phyloP scores from a whole-genome alignment of 2,113 vertebrate species.

The Laticauda colubrina region DNA sequence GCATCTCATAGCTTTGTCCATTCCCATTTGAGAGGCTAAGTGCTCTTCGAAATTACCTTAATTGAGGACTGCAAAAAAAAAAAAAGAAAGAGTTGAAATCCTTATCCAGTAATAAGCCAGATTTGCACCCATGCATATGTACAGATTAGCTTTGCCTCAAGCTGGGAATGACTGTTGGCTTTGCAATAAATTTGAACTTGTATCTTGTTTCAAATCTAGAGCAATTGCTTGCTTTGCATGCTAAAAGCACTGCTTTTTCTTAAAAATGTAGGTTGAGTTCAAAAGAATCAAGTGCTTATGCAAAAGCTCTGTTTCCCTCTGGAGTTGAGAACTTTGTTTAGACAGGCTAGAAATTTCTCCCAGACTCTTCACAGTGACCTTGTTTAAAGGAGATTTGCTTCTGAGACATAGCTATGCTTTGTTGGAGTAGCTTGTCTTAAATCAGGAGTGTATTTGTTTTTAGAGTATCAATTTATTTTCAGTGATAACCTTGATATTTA shows the following conservation, averaged over 20 bases:
- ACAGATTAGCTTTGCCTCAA: not conserved
- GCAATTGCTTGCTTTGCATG: not conserved
- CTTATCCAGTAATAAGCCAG: not conserved
- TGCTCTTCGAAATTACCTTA: not conserved
- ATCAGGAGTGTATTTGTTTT: not conserved
- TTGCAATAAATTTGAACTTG: not conserved
- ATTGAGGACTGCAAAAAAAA: not conserved
- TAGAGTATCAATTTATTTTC: not conserved
- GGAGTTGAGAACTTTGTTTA: not conserved
- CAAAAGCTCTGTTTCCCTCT: not conserved
- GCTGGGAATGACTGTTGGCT: not conserved
- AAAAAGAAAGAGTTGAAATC: not conserved
- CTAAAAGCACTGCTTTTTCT: not conserved
- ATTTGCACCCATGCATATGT: too few relatives aligned
- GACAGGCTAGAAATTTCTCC: not conserved
- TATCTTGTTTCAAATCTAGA: not conserved
- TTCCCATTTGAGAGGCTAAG: not conserved
- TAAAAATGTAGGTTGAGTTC: not conserved
- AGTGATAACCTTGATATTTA: not conserved
- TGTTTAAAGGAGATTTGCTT: not conserved
- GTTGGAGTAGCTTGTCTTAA: not conserved
- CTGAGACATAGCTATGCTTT: not conserved
- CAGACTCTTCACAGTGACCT: not conserved
- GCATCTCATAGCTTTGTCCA: not conserved
- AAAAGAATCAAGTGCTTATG: not conserved